Evolutionary conservation across 2,888 invertebrate genomes (phyloP), one percentile per base, ranked within the genome.

Genomic region (Abrostola triplasia): DNA sequence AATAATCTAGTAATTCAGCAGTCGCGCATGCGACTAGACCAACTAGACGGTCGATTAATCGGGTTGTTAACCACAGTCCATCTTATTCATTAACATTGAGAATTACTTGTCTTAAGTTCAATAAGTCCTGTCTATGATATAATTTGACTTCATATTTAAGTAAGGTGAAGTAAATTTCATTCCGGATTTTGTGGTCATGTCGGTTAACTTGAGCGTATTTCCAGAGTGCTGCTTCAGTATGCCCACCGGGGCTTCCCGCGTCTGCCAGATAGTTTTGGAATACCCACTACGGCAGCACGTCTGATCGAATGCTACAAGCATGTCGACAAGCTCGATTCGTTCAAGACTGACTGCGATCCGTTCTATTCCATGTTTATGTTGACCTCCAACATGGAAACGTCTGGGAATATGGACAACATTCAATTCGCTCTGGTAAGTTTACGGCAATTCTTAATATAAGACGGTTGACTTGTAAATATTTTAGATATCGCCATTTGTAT

Each of bases 361-460:
- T 96, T 96, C 90, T 96, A 96, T 73, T 95, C 96, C 67, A 96
- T 98, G 84, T 96, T 97, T 87, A 95, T 96, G 63, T 92, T 98
- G 9, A 88, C 97, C 67, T 96, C 97, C 2, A 97, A 98, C 88
- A 95, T 97, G 58, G 95, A 96, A 13, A 96, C 96, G 79, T 96
- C 97, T 91, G 88, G 93, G 44, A 89, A 92, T n/a, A 92, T 94
- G 2, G 97, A 97, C 83, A 92, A 97, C 60, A 95, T 96, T 71
- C 96, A 96, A 75, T 97, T 97, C 86, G 95, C 96, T 55, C 87
- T 97, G 90, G 97, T 97, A 86, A 93, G 95, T 92, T 52, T 36
- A 47, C 37, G 12, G 9, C 40, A 48, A 11, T 11, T 51, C 50
- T 9, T 42, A 60, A 5, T 41, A n/a, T 10, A 0, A 5, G 11